A percentile compares a stretch with the other conserved stretches of the same genome.
Conservation (phyloP, 2,797 vertebrate species). For the Acipenser oxyrinchus region DNA sequence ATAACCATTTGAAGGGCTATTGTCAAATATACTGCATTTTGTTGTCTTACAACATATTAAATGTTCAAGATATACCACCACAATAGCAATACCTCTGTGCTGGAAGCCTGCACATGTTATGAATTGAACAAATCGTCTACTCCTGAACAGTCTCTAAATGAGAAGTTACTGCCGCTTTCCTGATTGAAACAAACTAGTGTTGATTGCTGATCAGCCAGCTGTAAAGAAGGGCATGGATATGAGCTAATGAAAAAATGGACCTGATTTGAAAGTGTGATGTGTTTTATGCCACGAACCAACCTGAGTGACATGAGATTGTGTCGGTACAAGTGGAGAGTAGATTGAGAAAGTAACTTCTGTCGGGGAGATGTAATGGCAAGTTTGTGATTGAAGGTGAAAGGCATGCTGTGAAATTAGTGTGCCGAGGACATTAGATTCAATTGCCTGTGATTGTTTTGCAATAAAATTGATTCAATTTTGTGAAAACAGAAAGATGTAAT, state of each 20-base stretch:
- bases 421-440: slow-evolving; percentile 18
- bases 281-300: slow-evolving; percentile 45
- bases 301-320: slow-evolving; percentile 48
- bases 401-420: slow-evolving; percentile 25
- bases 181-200: slow-evolving; percentile 87
- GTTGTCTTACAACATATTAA: neutral
- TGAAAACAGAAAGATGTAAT: no score
- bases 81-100: neutral
- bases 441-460: slow-evolving; percentile 5
- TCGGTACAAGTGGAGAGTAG: slow-evolving; percentile 42
- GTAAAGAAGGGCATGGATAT: slow-evolving; percentile 83
- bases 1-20: slow-evolving; percentile 4
- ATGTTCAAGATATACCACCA: neutral
- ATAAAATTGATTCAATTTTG: no score
- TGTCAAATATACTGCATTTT: neutral
- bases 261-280: slow-evolving; percentile 69
- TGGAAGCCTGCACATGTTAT: neutral
- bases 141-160: slow-evolving; percentile 51
- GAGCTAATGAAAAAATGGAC: slow-evolving; percentile 83
- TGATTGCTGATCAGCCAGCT: slow-evolving; percentile 87
- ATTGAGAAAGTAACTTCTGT: slow-evolving; percentile 62
- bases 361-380: slow-evolving; percentile 29
- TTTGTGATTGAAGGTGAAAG: slow-evolving; percentile 26
- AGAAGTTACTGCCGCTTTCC: slow-evolving; percentile 55
- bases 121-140: slow-evolving; percentile 48